Percentiles rank a stretch among this genome's conserved stretches.
Conservation (phyloP, 2,888 invertebrate genomes). For the Xanthorhoe designata region DNA sequence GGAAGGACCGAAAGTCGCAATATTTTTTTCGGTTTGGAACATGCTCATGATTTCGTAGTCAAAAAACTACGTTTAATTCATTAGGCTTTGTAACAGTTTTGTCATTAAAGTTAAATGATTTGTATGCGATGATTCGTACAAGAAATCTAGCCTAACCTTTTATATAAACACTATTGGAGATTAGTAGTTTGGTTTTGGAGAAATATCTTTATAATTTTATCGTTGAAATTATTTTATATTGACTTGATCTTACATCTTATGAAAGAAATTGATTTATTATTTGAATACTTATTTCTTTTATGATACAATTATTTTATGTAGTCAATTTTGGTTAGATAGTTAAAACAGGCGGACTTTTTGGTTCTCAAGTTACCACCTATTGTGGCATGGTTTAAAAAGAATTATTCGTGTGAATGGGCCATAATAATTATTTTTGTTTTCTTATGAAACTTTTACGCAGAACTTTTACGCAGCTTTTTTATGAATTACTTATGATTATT, state of each 20-base stretch:
- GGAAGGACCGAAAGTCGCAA: constrained; percentile 10
- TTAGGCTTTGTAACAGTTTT: constrained; percentile 10
- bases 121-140: constrained; percentile 21
- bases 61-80: constrained; percentile 15
- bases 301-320: constrained; percentile 29
- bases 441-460: constrained; percentile 5
- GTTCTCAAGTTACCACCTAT: constrained; percentile 34
- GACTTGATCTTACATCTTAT: constrained; percentile 2
- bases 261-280: constrained; percentile 10
- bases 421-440: constrained; percentile 22
- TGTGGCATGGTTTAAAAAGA: constrained; percentile 31
- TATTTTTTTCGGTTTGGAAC: constrained; percentile 7
- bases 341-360: constrained; percentile 24
- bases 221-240: background rate
- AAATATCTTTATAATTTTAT: constrained; percentile 3
- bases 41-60: constrained; percentile 23
- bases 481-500: constrained; percentile 27
- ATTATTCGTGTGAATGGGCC: constrained; percentile 28
- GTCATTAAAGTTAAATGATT: background rate
- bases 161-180: constrained; percentile 9
- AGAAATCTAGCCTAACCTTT: background rate
- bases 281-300: constrained; percentile 13
- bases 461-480: too few species aligned
- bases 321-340: constrained; percentile 36
- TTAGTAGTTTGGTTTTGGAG: constrained; percentile 7